These are phyloP conservation scores for Cheilosia soror DNA, from an alignment of 2,888 invertebrate genomes.

Conservation along the genomic window DNA sequence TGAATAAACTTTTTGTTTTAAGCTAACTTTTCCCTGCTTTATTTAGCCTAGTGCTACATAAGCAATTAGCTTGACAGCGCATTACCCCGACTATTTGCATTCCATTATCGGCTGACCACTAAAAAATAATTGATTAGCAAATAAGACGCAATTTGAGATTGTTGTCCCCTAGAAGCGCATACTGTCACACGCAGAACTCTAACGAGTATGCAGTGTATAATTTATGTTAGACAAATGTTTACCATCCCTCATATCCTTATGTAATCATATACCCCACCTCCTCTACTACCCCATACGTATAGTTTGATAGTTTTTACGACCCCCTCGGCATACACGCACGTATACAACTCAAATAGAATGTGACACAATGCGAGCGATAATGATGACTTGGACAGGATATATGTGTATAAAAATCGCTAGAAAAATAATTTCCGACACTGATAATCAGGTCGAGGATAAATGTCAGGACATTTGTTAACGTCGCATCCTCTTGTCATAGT, in stretches of 20 bases:
- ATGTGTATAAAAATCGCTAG: constrained; percentile 45
- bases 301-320: constrained; percentile 5
- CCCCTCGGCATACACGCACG: background rate
- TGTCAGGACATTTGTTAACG: constrained; percentile 69
- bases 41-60: background rate
- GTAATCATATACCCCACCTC: constrained; percentile 31
- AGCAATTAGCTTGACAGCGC: background rate
- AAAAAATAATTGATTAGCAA: constrained; percentile 42
- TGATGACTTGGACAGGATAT: constrained; percentile 52
- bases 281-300: background rate
- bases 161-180: background rate
- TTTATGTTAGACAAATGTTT: constrained; percentile 48
- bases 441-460: constrained; percentile 69
- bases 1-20: too few species aligned
- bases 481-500: constrained; percentile 25
- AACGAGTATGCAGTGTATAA: background rate
- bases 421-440: constrained; percentile 49
- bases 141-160: constrained; percentile 25
- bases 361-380: constrained; percentile 50
- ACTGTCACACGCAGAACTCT: constrained; percentile 10
- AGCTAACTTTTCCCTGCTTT: background rate
- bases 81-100: background rate
- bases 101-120: constrained; percentile 8
- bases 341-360: constrained; percentile 39
- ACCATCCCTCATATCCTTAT: constrained; percentile 40